These are phyloP conservation scores for Calonectris borealis DNA, from an alignment of 2,113 vertebrate species.

Conservation along the genomic window DNA sequence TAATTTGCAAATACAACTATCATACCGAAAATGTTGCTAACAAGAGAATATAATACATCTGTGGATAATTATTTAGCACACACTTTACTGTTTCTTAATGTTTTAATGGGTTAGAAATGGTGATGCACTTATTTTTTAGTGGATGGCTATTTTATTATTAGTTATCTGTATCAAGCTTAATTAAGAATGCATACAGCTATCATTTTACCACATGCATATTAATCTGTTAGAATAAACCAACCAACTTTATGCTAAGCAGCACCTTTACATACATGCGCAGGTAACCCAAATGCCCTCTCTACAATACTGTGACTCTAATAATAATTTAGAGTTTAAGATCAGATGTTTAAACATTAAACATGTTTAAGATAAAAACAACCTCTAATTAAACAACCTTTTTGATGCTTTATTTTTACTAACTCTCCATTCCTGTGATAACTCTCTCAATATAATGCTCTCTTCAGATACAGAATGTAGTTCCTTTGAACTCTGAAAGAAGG, in stretches of 20 bases:
- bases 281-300: background rate
- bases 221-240: constrained; percentile 19
- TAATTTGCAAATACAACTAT: background rate
- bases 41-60: background rate
- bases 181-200: constrained; percentile 6
- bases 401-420: background rate
- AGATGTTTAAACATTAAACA: constrained; percentile 2
- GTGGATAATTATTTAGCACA: background rate
- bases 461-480: background rate
- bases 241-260: background rate
- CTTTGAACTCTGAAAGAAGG: background rate
- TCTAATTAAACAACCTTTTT: background rate
- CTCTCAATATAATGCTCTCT: background rate
- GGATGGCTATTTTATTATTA: background rate
- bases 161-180: background rate
- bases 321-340: background rate
- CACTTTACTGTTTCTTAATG: background rate
- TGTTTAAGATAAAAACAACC: background rate
- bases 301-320: background rate
- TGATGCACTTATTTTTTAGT: background rate
- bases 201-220: constrained; percentile 17
- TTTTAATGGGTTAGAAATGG: background rate
- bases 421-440: background rate
- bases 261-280: background rate
- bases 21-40: background rate